Evolutionary conservation across 2,113 vertebrate genomes (phyloP).

Genomic region (Gila orcuttii): DNA sequence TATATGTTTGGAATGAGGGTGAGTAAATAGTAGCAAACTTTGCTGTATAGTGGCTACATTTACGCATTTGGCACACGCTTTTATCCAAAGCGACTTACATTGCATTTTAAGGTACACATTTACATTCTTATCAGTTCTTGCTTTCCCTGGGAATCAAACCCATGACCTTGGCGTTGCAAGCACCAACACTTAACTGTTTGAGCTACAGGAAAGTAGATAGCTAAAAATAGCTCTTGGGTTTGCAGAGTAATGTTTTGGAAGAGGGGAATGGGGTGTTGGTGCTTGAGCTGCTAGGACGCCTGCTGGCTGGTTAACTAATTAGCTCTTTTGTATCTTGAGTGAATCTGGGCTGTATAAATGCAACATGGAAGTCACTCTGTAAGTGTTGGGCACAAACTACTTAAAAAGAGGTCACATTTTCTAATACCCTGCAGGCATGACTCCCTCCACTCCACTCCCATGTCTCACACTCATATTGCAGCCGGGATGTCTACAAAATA

Average conservation of each 20-base stretch:
- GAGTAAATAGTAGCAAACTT: neutral
- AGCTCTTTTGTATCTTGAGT: conserved; percentile 37
- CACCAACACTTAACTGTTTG: too few relatives aligned
- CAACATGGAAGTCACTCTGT: conserved; percentile 61
- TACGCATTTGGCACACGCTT: too few relatives aligned
- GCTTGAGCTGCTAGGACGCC: conserved; percentile 52
- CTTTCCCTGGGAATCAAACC: too few relatives aligned
- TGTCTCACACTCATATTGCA: conserved; percentile 32
- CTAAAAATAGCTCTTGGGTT: neutral
- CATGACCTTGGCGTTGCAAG: too few relatives aligned
- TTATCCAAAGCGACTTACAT: too few relatives aligned
- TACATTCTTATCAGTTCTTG: too few relatives aligned
- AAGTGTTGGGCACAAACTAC: conserved; percentile 62
- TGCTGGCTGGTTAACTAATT: conserved; percentile 56
- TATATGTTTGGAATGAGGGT: neutral
- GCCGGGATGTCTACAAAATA: neutral
- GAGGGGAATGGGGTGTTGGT: neutral
- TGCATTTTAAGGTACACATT: too few relatives aligned
- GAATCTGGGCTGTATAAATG: conserved; percentile 19
- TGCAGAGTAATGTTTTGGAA: conserved; percentile 1
- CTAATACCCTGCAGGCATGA: conserved; percentile 55
- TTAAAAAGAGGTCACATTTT: conserved; percentile 44
- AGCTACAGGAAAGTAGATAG: too few relatives aligned
- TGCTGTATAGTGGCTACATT: neutral
- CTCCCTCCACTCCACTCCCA: neutral